phyloP scores from a whole-genome alignment of 2,113 vertebrate genomes.

The Lampris incognitus region DNA sequence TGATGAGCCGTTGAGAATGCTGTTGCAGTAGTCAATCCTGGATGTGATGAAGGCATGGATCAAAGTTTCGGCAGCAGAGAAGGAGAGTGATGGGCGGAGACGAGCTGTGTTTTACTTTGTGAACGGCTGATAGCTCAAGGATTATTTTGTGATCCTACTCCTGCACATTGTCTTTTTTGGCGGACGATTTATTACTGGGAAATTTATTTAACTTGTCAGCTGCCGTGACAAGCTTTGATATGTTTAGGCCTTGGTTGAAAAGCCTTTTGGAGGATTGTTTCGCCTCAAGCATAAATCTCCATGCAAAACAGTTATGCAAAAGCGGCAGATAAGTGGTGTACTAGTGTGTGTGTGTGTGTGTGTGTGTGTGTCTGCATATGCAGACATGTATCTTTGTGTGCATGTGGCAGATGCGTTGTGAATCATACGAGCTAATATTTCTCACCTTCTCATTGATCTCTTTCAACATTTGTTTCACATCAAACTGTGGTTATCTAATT shows the following conservation, averaged over 20 bases:
- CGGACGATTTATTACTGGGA: neutral
- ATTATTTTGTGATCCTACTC: neutral
- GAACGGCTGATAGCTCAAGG: too few relatives aligned
- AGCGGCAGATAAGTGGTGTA: constrained; percentile 22
- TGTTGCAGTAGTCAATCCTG: too few relatives aligned
- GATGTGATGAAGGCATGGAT: too few relatives aligned
- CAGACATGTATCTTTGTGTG: constrained; percentile 19
- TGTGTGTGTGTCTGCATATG: constrained; percentile 32
- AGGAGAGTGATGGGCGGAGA: too few relatives aligned
- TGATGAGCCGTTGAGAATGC: too few relatives aligned
- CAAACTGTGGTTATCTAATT: constrained; percentile 45
- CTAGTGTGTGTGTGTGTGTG: constrained; percentile 25
- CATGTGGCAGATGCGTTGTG: constrained; percentile 50
- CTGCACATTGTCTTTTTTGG: neutral
- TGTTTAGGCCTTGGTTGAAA: constrained; percentile 14
- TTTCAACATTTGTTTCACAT: constrained; percentile 29
- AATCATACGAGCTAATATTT: constrained; percentile 40
- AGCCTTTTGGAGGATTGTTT: constrained; percentile 4
- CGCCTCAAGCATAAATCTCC: constrained; percentile 15
- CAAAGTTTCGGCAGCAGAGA: too few relatives aligned
- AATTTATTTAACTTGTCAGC: constrained; percentile 28
- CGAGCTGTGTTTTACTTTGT: too few relatives aligned
- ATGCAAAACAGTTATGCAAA: constrained; percentile 31
- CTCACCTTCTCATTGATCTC: constrained; percentile 44
- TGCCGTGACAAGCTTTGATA: neutral